A percentile compares a stretch with the other conserved stretches of the same genome.
These are phyloP conservation scores for Ephialtes manifestator DNA, from an alignment of 2,888 invertebrate genomes.

Conservation along the genomic window DNA sequence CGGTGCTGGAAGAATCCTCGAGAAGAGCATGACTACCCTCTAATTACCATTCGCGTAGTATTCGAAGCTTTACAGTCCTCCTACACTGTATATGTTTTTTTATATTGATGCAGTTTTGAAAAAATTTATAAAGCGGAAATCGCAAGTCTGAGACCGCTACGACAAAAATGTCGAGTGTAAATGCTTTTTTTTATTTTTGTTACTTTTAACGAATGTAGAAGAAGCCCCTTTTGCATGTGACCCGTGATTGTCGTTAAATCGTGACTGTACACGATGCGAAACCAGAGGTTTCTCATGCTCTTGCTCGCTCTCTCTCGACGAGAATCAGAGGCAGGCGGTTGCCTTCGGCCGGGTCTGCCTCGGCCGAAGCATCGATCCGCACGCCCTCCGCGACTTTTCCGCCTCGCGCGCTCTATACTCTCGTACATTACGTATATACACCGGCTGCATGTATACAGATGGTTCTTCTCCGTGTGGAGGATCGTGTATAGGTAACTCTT, in stretches of 20 bases:
- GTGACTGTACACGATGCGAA: conserved; percentile 11
- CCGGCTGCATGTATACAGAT: background rate
- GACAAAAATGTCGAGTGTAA: conserved; percentile 1
- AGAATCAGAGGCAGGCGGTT: conserved; percentile 51
- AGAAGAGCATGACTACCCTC: conserved; percentile 4
- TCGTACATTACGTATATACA: conserved; percentile 17
- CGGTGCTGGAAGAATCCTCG: background rate
- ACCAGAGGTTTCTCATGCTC: conserved; percentile 43
- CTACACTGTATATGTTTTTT: background rate
- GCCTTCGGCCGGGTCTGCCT: conserved; percentile 72
- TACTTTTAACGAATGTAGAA: background rate
- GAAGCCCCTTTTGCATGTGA: background rate
- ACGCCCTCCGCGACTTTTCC: conserved; percentile 74
- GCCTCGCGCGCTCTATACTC: conserved; percentile 56
- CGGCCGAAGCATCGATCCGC: conserved; percentile 78
- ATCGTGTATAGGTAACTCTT: background rate
- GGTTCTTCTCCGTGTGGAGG: conserved; percentile 23
- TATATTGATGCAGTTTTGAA: conserved; percentile 25
- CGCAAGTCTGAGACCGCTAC: conserved; percentile 47
- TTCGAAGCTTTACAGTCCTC: background rate
- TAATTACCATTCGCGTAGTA: background rate
- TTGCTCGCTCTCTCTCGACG: conserved; percentile 52
- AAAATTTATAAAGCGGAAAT: conserved; percentile 63
- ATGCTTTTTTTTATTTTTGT: conserved; percentile 22
- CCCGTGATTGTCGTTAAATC: background rate